Conservation (phyloP, 2,888 invertebrate species). For the Gymnoscelis rufifasciata region DNA sequence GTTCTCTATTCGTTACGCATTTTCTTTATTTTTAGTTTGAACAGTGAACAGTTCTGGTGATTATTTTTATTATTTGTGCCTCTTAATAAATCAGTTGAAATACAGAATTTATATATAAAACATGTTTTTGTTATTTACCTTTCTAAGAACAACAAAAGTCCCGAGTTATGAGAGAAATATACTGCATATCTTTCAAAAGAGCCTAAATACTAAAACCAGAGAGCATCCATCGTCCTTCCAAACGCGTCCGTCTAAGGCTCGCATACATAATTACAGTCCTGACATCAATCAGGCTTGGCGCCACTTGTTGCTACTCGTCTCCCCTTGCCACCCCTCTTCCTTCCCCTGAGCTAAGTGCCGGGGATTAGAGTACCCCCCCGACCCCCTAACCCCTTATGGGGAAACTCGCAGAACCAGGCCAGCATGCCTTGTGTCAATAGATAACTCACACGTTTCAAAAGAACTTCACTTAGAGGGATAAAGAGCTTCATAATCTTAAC, state of each 20-base stretch:
- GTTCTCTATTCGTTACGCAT: too few species aligned
- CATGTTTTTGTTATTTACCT: too few species aligned
- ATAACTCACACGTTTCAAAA: not conserved
- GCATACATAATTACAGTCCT: slow-evolving; percentile 15
- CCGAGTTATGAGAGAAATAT: not conserved
- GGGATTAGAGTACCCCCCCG: slow-evolving; percentile 1
- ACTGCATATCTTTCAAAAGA: too few species aligned
- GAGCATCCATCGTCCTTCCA: not conserved
- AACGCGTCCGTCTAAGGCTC: not conserved
- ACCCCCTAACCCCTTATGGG: not conserved
- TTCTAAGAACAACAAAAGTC: too few species aligned
- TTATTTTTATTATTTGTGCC: too few species aligned
- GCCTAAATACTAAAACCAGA: not conserved
- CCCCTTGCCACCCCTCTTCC: too few species aligned
- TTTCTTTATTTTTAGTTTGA: too few species aligned
- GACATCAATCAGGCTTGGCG: slow-evolving; percentile 41
- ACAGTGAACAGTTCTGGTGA: too few species aligned
- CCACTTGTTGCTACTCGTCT: slow-evolving; percentile 67
- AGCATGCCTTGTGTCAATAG: not conserved
- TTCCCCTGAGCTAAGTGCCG: slow-evolving; percentile 3
- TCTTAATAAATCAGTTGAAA: not conserved
- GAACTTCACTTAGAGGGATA: not conserved
- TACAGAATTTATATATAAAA: too few species aligned
- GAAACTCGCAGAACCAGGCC: not conserved
- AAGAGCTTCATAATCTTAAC: not conserved